Conservation (phyloP, 2,113 vertebrate genomes). For the Apaloderma vittatum region DNA sequence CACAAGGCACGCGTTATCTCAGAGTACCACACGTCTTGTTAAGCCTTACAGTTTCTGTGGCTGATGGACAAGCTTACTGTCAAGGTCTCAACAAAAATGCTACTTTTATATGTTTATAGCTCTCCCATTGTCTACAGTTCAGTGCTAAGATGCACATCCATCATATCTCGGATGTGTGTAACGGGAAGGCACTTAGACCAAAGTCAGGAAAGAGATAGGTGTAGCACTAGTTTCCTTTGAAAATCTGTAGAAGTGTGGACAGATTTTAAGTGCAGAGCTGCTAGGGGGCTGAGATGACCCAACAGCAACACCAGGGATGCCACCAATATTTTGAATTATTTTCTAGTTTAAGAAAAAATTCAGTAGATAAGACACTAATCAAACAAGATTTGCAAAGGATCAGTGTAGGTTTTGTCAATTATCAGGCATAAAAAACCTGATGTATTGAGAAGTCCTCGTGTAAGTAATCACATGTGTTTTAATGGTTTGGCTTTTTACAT, state of each 20-base stretch:
- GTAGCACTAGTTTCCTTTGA: background rate
- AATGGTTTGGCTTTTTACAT: background rate
- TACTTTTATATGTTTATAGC: background rate
- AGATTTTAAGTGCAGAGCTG: background rate
- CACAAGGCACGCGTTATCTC: conserved; percentile 63
- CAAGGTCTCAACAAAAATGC: background rate
- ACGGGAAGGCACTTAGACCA: background rate
- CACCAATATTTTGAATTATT: background rate
- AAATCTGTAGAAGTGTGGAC: background rate
- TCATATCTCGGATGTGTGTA: fast-evolving
- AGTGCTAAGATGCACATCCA: background rate
- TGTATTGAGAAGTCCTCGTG: background rate
- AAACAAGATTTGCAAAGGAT: background rate
- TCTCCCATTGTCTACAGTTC: background rate
- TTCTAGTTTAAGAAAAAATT: background rate
- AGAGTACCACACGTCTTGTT: background rate
- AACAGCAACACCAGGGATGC: background rate
- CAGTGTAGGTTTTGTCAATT: background rate
- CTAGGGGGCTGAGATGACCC: background rate
- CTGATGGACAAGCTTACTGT: conserved; percentile 17
- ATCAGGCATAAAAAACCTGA: background rate
- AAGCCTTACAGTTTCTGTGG: background rate
- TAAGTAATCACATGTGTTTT: background rate
- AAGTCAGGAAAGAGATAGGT: background rate
- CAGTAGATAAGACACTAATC: background rate